Percentiles rank a stretch among this genome's conserved stretches.
Conservation (phyloP, 2,797 vertebrate species). For the Lemur catta region DNA sequence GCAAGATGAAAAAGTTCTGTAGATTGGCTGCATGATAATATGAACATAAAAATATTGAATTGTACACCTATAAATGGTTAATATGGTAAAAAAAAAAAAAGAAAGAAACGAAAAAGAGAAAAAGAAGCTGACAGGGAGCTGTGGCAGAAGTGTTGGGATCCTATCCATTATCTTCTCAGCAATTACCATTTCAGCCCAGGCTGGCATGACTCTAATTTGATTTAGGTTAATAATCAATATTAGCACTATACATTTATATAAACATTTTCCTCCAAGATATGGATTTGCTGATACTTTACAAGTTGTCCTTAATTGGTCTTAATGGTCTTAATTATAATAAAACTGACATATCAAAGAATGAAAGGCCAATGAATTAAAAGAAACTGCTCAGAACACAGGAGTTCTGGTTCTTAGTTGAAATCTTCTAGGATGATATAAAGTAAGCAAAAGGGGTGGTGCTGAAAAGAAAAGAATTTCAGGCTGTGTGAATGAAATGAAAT, state of each 20-base stretch:
- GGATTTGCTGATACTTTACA: not conserved
- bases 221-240: not conserved
- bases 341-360: not conserved
- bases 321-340: not conserved
- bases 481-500: not conserved
- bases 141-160: not conserved
- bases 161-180: not conserved
- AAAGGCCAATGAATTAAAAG: not conserved
- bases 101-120: no score
- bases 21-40: not conserved
- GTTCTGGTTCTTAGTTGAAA: not conserved
- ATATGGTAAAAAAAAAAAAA: not conserved
- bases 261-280: slow-evolving; percentile 2
- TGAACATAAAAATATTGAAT: not conserved
- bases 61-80: not conserved
- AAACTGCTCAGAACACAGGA: not conserved
- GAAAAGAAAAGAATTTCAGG: not conserved
- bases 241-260: not conserved
- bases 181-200: not conserved
- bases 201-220: not conserved
- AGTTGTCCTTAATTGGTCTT: not conserved
- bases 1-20: not conserved
- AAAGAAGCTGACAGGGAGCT: not conserved
- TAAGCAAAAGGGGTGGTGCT: not conserved
- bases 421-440: not conserved